Evolutionary conservation across 2,888 invertebrate species (phyloP), one percentile per base, ranked within the genome.

Genomic region (Zele albiditarsus): DNA sequence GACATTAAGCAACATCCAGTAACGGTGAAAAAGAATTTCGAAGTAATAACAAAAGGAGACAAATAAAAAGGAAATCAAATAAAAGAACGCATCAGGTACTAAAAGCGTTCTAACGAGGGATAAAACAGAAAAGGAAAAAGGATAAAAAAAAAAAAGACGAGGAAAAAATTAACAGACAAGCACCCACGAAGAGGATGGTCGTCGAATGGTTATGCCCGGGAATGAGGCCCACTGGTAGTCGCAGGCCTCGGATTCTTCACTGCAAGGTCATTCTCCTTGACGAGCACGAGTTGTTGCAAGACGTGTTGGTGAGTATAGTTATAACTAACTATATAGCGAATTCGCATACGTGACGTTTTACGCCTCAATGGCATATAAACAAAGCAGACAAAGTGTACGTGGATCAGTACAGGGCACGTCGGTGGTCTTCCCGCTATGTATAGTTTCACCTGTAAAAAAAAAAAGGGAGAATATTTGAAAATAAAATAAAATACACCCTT

Each of bases 191-290:
- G 71, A 79, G 80, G 79, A 89, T 89, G 89, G 89, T 89, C 73
- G 89, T 89, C 78, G 89, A 89, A 81, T 89, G 89, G 89, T 82
- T 89, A 73, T 89, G 89, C 77, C 89, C 89, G 80, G 89, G 89
- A 82, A 84, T 89, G 77, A 86, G 88, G 84, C 89, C 89, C 77
- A 84, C 88, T 82, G 88, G 88, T 80, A 88, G 91, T 87, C 92
- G 92, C 82, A 91, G 92, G 88, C 92, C 93, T 84, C 92, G 92
- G 87, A 91, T 92, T 80, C 90, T 92, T 86, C 93, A 93, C 85
- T 95, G 95, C 91, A 96, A 97, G 90, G 95, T 97, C 84, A 94
- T 97, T 86, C 92, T 97, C 82, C 93, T 97, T 84, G 97, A 97
- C 89, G 96, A 97, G 88, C 94, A 96, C 85, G 97, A 97, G 89